Evolutionary conservation across 2,113 vertebrate genomes (phyloP).

Genomic region (Saguinus imperator): DNA sequence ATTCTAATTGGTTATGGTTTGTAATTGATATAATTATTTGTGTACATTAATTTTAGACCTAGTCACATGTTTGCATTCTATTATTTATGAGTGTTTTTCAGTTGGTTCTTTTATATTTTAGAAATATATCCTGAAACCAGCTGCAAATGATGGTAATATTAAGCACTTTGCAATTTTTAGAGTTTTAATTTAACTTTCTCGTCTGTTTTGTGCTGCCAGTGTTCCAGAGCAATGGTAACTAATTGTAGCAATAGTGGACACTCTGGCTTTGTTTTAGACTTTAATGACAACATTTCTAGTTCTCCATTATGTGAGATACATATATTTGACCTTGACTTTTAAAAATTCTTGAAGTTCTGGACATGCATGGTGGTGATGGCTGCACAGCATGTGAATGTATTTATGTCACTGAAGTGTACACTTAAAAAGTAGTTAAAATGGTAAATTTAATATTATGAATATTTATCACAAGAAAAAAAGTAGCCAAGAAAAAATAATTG

Average conservation of each 20-base stretch:
- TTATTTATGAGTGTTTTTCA: not conserved
- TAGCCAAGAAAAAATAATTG: not conserved
- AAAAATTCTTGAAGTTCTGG: not conserved
- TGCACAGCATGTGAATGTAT: not conserved
- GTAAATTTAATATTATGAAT: not conserved
- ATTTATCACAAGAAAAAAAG: not conserved
- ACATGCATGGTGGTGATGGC: not conserved
- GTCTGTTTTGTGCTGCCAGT: not conserved
- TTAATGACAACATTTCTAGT: not conserved
- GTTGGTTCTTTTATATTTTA: not conserved
- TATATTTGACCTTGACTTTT: not conserved
- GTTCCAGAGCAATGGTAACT: not conserved
- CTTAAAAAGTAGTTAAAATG: not conserved
- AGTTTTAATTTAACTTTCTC: not conserved
- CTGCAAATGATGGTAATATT: not conserved
- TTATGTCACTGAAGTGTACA: not conserved
- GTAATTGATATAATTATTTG: slow-evolving; percentile 1
- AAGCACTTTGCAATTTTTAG: not conserved
- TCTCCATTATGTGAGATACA: not conserved
- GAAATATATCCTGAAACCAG: not conserved
- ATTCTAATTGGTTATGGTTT: not conserved
- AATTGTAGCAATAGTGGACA: not conserved
- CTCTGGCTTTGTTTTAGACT: not conserved
- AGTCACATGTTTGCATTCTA: not conserved
- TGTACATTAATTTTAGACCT: not conserved